Base-by-base conservation (phyloP, 1,140 invertebrate species). In the Dinothrombium tinctorium region DNA sequence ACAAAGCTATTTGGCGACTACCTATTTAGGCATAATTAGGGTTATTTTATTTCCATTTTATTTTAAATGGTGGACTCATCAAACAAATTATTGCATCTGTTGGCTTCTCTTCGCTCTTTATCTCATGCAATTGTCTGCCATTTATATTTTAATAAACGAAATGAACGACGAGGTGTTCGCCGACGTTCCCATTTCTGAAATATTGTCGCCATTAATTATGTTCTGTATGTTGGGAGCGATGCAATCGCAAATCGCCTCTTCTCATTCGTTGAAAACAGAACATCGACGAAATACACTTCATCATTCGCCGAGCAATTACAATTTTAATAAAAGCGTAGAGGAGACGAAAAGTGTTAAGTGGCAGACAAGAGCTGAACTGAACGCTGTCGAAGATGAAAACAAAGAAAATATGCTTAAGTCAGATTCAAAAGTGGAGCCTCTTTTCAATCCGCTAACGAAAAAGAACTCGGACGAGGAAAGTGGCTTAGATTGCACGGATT, bases 211-310 rank as follows among this genome's bases (percentile, higher is more conserved):
- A n/a, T 55, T 72, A 43, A 64, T 71, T 17, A 68, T 86, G 55
- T 80, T 81, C 68, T 56, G 81, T 46, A 63, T 74, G 23, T 61
- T 90, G 29, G 80, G 76, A 48, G 63, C 81, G 25, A 74, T 90
- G 33, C 82, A 89, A 58, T 83, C 82, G 0, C 82, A 90, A 59
- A 87, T 89, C 43, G 79, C 62, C 7, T 21, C 37, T 17, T 35
- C 33, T 17, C n/a, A n/a, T n/a, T n/a, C n/a, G n/a, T n/a, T n/a
- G n/a, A n/a, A n/a, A n/a, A n/a, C n/a, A n/a, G n/a, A n/a, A n/a
- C n/a, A n/a, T n/a, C n/a, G n/a, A n/a, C n/a, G n/a, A n/a, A n/a
- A n/a, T n/a, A n/a, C n/a, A n/a, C n/a, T n/a, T n/a, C n/a, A n/a
- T n/a, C n/a, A n/a, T n/a, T n/a, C n/a, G n/a, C n/a, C n/a, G n/a